phyloP scores from a whole-genome alignment of 2,113 vertebrate species.

The Ammodytes marinus region DNA sequence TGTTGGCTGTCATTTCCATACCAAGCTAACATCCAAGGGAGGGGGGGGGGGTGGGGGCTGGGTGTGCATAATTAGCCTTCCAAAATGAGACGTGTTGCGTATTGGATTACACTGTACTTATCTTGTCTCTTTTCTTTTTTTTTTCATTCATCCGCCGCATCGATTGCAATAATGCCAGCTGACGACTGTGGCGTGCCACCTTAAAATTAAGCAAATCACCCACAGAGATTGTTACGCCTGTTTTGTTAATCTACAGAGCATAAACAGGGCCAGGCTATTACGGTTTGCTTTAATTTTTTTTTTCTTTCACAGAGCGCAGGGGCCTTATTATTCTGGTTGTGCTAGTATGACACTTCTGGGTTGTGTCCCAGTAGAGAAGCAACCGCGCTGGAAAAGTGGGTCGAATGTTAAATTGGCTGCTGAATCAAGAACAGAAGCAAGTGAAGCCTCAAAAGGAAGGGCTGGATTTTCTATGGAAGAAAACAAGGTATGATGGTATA shows the following conservation, averaged over 20 bases:
- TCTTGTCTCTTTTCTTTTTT: conserved; percentile 19
- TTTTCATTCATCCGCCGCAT: conserved; percentile 12
- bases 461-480: conserved; percentile 53
- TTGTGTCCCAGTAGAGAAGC: conserved; percentile 82
- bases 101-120: conserved; percentile 58
- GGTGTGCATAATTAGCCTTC: conserved; percentile 60
- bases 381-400: conserved; percentile 83
- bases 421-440: conserved; percentile 74
- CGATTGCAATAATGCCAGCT: conserved; percentile 50
- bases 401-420: conserved; percentile 82
- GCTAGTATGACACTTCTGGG: conserved; percentile 85
- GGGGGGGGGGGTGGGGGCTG: conserved; percentile 33
- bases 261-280: conserved; percentile 44
- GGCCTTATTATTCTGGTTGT: conserved; percentile 79
- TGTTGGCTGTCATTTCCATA: conserved; percentile 70
- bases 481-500: conserved; percentile 49
- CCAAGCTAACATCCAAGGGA: conserved; percentile 66
- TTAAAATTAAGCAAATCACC: conserved; percentile 29
- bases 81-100: conserved; percentile 39
- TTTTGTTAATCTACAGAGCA: conserved; percentile 46
- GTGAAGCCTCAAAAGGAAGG: conserved; percentile 62
- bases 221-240: conserved; percentile 19
- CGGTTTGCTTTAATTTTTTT: conserved; percentile 61
- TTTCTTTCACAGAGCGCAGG: conserved; percentile 29
- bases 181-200: conserved; percentile 14